Percentiles rank a stretch among this genome's conserved stretches.
phyloP scores from a whole-genome alignment of 1,140 invertebrate genomes.

The Caenorhabditis remanei region DNA sequence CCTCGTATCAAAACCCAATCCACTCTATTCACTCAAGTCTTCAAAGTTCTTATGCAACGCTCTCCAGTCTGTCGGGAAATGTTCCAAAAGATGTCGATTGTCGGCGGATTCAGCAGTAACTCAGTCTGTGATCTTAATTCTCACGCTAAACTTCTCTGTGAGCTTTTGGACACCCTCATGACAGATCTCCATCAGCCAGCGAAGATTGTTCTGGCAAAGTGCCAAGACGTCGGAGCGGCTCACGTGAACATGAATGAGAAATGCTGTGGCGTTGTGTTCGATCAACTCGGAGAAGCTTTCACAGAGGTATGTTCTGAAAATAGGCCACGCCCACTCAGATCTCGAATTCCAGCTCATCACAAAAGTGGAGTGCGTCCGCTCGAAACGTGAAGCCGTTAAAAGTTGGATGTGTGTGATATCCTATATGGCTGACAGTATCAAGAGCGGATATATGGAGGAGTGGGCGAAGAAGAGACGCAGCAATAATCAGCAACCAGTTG shows the following conservation, averaged over 20 bases:
- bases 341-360: slow-evolving; percentile 54
- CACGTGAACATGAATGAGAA: slow-evolving; percentile 63
- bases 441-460: slow-evolving; percentile 67
- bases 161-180: slow-evolving; percentile 60
- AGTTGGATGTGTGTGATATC: slow-evolving; percentile 66
- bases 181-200: slow-evolving; percentile 62
- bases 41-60: slow-evolving; percentile 53
- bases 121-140: slow-evolving; percentile 63
- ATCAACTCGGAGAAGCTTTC: slow-evolving; percentile 61
- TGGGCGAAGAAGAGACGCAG: slow-evolving; percentile 50
- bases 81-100: slow-evolving; percentile 69
- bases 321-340: neutral
- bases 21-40: slow-evolving; percentile 53
- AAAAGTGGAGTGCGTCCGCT: slow-evolving; percentile 63
- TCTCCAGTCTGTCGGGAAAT: slow-evolving; percentile 61
- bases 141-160: slow-evolving; percentile 58
- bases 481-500: slow-evolving; percentile 32
- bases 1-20: slow-evolving; percentile 50
- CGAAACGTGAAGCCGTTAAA: slow-evolving; percentile 64
- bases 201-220: slow-evolving; percentile 60
- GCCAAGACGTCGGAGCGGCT: slow-evolving; percentile 65
- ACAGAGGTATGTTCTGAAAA: slow-evolving; percentile 56
- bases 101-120: slow-evolving; percentile 64
- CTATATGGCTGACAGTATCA: slow-evolving; percentile 65
- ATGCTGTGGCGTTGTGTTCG: slow-evolving; percentile 63